Conservation (phyloP, 2,888 invertebrate genomes). For the Sphinx pinastri region DNA sequence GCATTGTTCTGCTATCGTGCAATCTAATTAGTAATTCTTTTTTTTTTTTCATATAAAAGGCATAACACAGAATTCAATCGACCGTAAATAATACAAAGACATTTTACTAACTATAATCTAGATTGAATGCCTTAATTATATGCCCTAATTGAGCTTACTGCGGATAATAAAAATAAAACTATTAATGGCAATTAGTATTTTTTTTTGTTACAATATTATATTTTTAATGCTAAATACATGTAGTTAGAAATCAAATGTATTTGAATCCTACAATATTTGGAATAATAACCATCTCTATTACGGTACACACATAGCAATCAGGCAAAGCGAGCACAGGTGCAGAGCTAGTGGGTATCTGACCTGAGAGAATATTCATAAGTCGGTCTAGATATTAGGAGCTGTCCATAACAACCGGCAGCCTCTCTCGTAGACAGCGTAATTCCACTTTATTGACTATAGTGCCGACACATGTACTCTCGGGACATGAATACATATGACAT, state of each 20-base stretch:
- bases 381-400: conserved; percentile 41
- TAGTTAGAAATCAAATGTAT: background rate
- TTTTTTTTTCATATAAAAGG: no score
- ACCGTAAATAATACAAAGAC: no score
- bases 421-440: conserved; percentile 54
- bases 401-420: conserved; percentile 40
- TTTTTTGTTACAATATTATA: no score
- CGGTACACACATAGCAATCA: background rate
- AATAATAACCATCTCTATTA: background rate
- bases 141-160: no score
- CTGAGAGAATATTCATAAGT: conserved; percentile 52
- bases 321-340: conserved; percentile 20
- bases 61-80: no score
- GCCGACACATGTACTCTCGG: conserved; percentile 55
- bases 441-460: conserved; percentile 60
- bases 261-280: background rate
- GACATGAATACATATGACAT: conserved; percentile 58
- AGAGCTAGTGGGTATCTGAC: conserved; percentile 32
- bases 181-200: no score
- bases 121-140: no score
- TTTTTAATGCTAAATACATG: no score
- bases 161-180: no score
- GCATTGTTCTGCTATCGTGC: no score
- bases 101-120: no score
- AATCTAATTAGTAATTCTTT: no score